Base-by-base conservation (phyloP, 1,140 invertebrate genomes). In the Apis cerana region DNA sequence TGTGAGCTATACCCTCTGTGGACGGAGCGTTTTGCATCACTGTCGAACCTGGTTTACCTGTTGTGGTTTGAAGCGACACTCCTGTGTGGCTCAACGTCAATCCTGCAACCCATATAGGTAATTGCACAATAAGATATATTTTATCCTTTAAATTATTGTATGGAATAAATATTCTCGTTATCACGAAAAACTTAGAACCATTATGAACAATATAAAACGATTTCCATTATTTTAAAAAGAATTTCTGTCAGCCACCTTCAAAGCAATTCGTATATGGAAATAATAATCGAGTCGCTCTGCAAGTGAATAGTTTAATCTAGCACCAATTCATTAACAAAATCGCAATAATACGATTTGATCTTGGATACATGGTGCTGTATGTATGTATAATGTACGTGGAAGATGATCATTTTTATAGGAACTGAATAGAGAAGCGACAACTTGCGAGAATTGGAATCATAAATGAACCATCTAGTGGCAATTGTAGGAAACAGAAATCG, bases 1-100 rank as follows among this genome's bases (percentile, higher is more conserved):
- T 92, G 84, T 94, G 93, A 43, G 94, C 91, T 89, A 94, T 94
- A 86, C 94, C 92, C 85, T 93, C 92, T 89, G 92, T 91, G 85
- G 92, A 92, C 85, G 92, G 90, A 87, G 90, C 89, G 64, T 87
- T 93, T 72, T 93, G 92, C 90, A 93, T 91, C 79, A 93, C 88
- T 79, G 92, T 90, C 72, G 93, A 89, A 10, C 86, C 85, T 11
- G 90, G 64, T 82, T 93, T 94, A 10, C 88, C 91, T 19, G 91
- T 79, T 9, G 89, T 83, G 0, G 89, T 82, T 84, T 94, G 93
- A 52, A 94, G 89, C 54, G 94, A 94, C 2, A 94, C 93, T 43
- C 93, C 91, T 61, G 93, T 90, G 56, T 94, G 93, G 84, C 94
- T 94, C 86, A 94, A 80, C 21, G 94, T 93, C 67, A 94, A 83